A percentile compares a stretch with the other conserved stretches of the same genome.
Conservation (phyloP, 2,888 invertebrate genomes). For the Leptopilina myrica region DNA sequence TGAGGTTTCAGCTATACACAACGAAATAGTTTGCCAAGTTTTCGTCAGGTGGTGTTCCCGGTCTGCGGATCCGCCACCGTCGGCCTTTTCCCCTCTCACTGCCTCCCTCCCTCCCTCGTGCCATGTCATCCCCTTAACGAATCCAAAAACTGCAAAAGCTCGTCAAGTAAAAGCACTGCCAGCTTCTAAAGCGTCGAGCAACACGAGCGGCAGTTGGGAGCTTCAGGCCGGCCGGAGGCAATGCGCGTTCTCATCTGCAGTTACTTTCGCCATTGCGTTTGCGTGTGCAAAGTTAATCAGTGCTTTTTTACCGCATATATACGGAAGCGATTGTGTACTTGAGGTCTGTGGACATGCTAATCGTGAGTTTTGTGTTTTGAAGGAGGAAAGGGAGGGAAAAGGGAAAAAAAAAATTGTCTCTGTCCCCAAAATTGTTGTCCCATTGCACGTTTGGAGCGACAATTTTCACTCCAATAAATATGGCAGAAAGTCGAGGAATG, state of each 20-base stretch:
- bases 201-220: slow-evolving; percentile 55
- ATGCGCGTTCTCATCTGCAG: slow-evolving; percentile 51
- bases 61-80: slow-evolving; percentile 20
- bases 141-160: slow-evolving; percentile 11
- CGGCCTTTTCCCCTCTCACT: neutral
- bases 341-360: slow-evolving; percentile 36
- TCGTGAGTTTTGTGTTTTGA: slow-evolving; percentile 42
- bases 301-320: slow-evolving; percentile 47
- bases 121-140: slow-evolving; percentile 12
- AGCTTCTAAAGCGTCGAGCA: slow-evolving; percentile 19
- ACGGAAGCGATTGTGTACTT: slow-evolving; percentile 46
- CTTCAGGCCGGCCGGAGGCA: slow-evolving; percentile 56
- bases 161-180: slow-evolving; percentile 6
- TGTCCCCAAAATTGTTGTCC: neutral
- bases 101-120: neutral
- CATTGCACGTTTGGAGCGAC: neutral
- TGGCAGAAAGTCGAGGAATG: slow-evolving; percentile 20
- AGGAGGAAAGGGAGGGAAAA: neutral
- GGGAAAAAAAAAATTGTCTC: too few relatives aligned
- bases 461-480: neutral
- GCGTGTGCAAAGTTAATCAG: slow-evolving; percentile 51
- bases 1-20: neutral
- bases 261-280: slow-evolving; percentile 54
- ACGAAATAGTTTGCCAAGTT: slow-evolving; percentile 39
- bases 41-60: slow-evolving; percentile 49